A percentile compares a stretch with the other conserved stretches of the same genome.
These are phyloP conservation scores for Eulithis prunata DNA, from an alignment of 2,888 invertebrate species.

Conservation along the genomic window DNA sequence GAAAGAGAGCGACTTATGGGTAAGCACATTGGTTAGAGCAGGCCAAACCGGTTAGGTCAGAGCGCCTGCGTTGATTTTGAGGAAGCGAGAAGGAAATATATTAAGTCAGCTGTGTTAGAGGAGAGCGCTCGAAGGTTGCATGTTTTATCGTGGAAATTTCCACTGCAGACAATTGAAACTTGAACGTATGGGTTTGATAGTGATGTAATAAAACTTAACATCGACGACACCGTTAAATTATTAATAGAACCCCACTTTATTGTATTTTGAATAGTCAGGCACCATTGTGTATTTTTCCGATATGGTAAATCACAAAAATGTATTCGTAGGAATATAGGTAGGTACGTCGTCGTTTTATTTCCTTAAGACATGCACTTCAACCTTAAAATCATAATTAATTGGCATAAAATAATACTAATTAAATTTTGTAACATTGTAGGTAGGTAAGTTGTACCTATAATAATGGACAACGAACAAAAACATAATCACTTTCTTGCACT, in stretches of 20 bases:
- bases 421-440: no score
- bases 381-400: no score
- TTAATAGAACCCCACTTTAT: background rate
- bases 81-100: constrained; percentile 64
- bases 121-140: constrained; percentile 72
- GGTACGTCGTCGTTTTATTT: no score
- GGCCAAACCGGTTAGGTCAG: constrained; percentile 72
- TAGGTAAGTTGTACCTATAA: no score
- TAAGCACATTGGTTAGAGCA: constrained; percentile 55
- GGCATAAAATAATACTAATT: no score
- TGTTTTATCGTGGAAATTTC: constrained; percentile 83
- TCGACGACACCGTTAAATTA: constrained; percentile 37
- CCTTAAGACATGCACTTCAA: no score
- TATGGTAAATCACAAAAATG: no score
- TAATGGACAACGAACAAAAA: no score
- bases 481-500: no score
- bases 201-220: constrained; percentile 49
- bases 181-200: constrained; percentile 69
- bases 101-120: constrained; percentile 55
- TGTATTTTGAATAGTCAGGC: no score
- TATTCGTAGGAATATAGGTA: no score
- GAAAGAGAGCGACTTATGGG: constrained; percentile 69
- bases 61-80: constrained; percentile 77
- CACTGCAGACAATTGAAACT: constrained; percentile 83
- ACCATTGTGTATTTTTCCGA: no score